Base-by-base conservation (phyloP, 2,888 invertebrate genomes). In the Drosophila fungiperda region DNA sequence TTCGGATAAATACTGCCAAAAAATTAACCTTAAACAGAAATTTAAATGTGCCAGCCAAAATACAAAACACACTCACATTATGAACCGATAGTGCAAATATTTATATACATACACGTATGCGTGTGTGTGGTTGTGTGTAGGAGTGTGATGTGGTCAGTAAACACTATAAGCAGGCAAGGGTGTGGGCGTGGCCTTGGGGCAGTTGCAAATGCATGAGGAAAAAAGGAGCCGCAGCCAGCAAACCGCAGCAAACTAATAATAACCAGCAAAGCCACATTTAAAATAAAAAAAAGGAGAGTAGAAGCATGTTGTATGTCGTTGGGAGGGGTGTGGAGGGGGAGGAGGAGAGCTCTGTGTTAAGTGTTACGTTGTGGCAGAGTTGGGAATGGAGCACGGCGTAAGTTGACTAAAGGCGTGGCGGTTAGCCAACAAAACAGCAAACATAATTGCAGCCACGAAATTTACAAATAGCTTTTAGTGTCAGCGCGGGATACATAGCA, bases 381-480 rank as follows among this genome's bases (percentile, higher is more conserved):
- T 29, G 52, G 9, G 20, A 7, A 50, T 29, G 9, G 33, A 8
- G 40, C 35, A 55, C 1, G 48, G 68, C 8, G 33, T 15, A 35
- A 11, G 55, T 29, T 50, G 52, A 40, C 59, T 40, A 32, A 50
- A 42, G 60, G 63, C 73, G 77, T 48, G 66, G 50, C 60, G 64
- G 69, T 20, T 70, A 61, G 74, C 78, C 61, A 73, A 86, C 76
- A 76, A 87, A 83, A 87, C 61, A 87, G 90, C 88, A 86, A 89
- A 89, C 87, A 89, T 89, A 90, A 90, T 90, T 86, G 87, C 84
- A 83, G 84, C 90, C 90, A 82, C 87, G 79, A 90, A 86, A 89
- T 88, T 89, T 89, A 89, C 87, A 90, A 88, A 90, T 89, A 86
- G 87, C 87, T 88, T 88, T 88, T 90, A 90, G 89, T 90, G 87